These are phyloP conservation scores for Sebastiscus albofasciatus DNA, from an alignment of 2,797 vertebrate genomes.

Conservation along the genomic window DNA sequence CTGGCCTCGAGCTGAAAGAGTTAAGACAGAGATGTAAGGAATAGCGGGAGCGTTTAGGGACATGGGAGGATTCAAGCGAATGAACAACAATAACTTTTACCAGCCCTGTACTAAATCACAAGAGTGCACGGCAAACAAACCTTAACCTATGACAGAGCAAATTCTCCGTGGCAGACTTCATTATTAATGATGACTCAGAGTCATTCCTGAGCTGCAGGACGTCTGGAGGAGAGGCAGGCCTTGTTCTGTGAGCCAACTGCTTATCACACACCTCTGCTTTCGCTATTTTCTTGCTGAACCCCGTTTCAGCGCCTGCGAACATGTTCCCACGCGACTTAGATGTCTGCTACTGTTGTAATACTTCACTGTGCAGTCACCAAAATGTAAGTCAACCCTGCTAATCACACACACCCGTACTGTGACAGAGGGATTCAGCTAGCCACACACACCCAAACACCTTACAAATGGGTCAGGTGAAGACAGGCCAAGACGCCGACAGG, in stretches of 20 bases:
- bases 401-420: constrained; percentile 15
- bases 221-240: constrained; percentile 32
- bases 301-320: constrained; percentile 26
- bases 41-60: not conserved
- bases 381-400: constrained; percentile 27
- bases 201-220: constrained; percentile 44
- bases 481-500: constrained; percentile 16
- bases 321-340: constrained; percentile 72
- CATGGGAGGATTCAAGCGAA: not conserved
- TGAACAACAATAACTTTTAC: not conserved
- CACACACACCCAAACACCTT: constrained; percentile 13
- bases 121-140: not conserved
- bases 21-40: not conserved
- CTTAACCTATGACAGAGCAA: constrained; percentile 9
- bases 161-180: constrained; percentile 28
- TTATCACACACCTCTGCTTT: constrained; percentile 38
- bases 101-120: not conserved
- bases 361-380: constrained; percentile 14
- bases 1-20: constrained; percentile 78
- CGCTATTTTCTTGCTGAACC: constrained; percentile 32
- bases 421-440: constrained; percentile 18
- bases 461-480: constrained; percentile 36
- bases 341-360: constrained; percentile 49
- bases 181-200: constrained; percentile 45
- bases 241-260: constrained; percentile 49